These are phyloP conservation scores for Mionectes macconnelli DNA, from an alignment of 2,113 vertebrate species.

Conservation along the genomic window DNA sequence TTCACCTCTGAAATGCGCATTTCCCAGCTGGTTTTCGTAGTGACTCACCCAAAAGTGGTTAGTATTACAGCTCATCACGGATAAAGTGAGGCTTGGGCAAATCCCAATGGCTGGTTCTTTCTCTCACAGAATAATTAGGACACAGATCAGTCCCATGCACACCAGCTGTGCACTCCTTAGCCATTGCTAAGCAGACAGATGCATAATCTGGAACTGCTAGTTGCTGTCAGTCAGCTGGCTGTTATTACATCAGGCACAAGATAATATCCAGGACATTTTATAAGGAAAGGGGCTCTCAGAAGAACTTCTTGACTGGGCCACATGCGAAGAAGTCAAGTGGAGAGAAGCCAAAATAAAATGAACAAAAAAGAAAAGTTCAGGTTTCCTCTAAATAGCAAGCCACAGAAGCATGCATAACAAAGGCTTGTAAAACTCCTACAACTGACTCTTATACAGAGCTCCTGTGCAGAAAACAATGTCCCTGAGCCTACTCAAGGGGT, in stretches of 20 bases:
- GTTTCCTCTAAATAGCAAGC: background rate
- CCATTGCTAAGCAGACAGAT: background rate
- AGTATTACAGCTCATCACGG: background rate
- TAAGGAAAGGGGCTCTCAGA: background rate
- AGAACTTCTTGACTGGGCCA: background rate
- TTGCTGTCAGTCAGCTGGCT: background rate
- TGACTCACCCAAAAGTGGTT: conserved; percentile 28
- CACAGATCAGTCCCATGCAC: background rate
- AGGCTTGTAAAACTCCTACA: background rate
- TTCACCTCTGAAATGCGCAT: background rate
- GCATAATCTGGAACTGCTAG: background rate
- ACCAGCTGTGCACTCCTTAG: conserved; percentile 1
- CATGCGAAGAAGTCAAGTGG: background rate
- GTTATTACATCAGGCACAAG: background rate
- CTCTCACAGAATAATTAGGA: conserved; percentile 2
- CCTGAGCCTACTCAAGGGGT: background rate
- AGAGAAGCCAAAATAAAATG: background rate
- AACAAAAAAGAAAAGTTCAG: background rate
- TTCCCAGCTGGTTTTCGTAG: background rate
- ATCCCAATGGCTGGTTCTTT: conserved; percentile 34
- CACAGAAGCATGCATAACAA: background rate
- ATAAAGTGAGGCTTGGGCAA: background rate
- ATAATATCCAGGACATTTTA: background rate
- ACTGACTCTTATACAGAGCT: background rate
- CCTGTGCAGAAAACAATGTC: background rate